Base-by-base conservation (phyloP, 2,888 invertebrate species). In the Netelia melanura region DNA sequence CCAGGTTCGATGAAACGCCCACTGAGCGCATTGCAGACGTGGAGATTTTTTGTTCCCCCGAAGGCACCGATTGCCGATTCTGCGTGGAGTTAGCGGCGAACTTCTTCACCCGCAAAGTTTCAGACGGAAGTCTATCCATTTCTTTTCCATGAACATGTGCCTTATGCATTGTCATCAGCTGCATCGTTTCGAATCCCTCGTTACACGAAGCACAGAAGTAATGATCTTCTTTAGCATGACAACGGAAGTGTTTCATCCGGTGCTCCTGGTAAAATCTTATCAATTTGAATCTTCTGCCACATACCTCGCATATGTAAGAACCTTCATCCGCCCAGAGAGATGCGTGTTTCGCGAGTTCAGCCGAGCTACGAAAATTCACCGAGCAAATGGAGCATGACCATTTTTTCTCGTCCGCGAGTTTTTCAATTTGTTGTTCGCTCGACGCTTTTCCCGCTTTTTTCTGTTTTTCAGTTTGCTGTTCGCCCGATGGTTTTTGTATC, bases 261-360 rank as follows among this genome's bases (percentile, higher is more conserved):
- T 90, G 88, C 1, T 79, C 58, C 23, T 62, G 61, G 52, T 67
- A 83, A 0, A 71, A 43, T 48, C n/a, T 67, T 2, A 56, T 25
- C 48, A 56, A 74, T 9, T 62, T 62, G 44, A 87, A 90, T 74
- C 70, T 85, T 38, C 87, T 72, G 2, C 78, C 81, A 62, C 89
- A 89, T n/a, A 83, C 6, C 3, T 88, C 65, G 38, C 88, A 88
- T 9, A 62, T 14, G 21, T 87, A 68, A 8, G 76, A 61, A 10
- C 89, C 90, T 0, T 30, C 5, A 44, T 90, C 85, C 2, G 70
- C 11, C 56, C 80, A 89, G 3, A 74, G 65, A n/a, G 68, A 52
- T 23, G 14, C 54, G 70, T 89, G 89, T 30, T 56, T 86, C 17
- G 11, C 52, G 6, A 89, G 62, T 54, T 74, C 67, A 17, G 64